Percentiles rank a stretch among this genome's conserved stretches.
Evolutionary conservation across 2,797 vertebrate genomes (phyloP).

Genomic region (Gadopsis bispinosus): DNA sequence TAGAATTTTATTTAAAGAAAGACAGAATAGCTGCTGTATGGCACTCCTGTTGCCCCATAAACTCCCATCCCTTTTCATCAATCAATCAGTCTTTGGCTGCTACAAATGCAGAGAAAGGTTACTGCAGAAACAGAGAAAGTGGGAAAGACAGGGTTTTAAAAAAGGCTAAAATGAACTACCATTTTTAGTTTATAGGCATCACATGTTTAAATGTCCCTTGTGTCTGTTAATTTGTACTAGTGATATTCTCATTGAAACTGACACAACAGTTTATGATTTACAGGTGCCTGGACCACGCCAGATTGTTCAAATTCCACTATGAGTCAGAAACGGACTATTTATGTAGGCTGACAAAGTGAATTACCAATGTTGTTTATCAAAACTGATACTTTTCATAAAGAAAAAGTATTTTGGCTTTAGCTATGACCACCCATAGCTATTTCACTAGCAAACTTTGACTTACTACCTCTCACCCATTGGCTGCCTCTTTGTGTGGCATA

Average conservation of each 20-base stretch:
- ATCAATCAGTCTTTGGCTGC: not conserved
- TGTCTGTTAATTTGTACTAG: not conserved
- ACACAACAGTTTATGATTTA: not conserved
- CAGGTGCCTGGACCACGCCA: too few species aligned
- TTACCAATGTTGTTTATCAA: not conserved
- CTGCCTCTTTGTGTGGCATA: too few species aligned
- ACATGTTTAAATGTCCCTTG: not conserved
- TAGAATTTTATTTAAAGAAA: not conserved
- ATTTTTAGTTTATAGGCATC: not conserved
- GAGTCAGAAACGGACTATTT: not conserved
- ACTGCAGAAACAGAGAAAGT: not conserved
- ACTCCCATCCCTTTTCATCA: not conserved
- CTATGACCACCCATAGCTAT: too few species aligned
- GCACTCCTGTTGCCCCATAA: too few species aligned
- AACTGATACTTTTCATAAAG: not conserved
- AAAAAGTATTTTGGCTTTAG: not conserved
- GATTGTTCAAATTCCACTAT: too few species aligned
- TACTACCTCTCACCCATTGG: too few species aligned
- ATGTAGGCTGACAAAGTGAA: not conserved
- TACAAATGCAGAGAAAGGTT: not conserved
- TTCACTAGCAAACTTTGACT: too few species aligned
- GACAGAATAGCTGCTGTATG: not conserved
- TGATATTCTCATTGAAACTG: not conserved
- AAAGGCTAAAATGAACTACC: not conserved
- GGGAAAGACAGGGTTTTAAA: not conserved